A percentile compares a stretch with the other conserved stretches of the same genome.
These are phyloP conservation scores for Hypsopygia costalis DNA, from an alignment of 2,888 invertebrate genomes.

Conservation along the genomic window DNA sequence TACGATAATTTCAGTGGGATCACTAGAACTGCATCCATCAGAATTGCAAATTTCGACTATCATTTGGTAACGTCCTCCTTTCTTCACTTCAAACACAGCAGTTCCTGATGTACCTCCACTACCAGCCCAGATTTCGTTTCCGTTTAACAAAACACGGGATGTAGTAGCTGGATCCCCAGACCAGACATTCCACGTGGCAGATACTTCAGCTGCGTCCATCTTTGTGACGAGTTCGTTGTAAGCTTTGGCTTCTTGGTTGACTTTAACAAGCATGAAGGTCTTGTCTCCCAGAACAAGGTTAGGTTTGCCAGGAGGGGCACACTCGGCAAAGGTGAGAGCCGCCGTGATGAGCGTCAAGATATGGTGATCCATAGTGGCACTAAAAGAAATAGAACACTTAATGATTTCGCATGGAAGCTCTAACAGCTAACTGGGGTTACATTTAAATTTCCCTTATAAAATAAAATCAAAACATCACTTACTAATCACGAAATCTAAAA, in stretches of 20 bases:
- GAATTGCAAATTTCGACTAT: conserved; percentile 63
- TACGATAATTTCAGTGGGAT: conserved; percentile 63
- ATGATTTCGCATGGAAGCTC: conserved; percentile 47
- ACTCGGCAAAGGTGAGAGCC: conserved; percentile 40
- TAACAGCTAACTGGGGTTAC: conserved; percentile 57
- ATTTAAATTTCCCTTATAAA: no score
- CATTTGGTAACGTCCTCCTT: conserved; percentile 70
- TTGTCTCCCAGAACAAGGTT: conserved; percentile 72
- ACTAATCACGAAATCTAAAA: no score
- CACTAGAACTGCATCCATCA: conserved; percentile 65
- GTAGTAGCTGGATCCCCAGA: conserved; percentile 63
- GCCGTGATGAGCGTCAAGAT: conserved; percentile 47
- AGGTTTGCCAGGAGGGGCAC: conserved; percentile 65
- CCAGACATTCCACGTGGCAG: conserved; percentile 75
- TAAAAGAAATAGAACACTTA: conserved; percentile 50
- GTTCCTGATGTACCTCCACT: conserved; percentile 48
- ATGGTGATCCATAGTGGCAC: conserved; percentile 60
- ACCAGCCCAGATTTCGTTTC: conserved; percentile 63
- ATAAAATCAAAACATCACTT: no score
- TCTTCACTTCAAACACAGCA: conserved; percentile 65
- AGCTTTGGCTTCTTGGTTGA: conserved; percentile 73
- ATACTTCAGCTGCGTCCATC: conserved; percentile 62
- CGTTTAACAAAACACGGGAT: conserved; percentile 54
- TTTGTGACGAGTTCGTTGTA: conserved; percentile 69
- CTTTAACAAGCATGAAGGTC: conserved; percentile 68